Percentiles rank a stretch among this genome's conserved stretches.
Conservation (phyloP, 1,140 invertebrate species). For the Heliconius nattereri region DNA sequence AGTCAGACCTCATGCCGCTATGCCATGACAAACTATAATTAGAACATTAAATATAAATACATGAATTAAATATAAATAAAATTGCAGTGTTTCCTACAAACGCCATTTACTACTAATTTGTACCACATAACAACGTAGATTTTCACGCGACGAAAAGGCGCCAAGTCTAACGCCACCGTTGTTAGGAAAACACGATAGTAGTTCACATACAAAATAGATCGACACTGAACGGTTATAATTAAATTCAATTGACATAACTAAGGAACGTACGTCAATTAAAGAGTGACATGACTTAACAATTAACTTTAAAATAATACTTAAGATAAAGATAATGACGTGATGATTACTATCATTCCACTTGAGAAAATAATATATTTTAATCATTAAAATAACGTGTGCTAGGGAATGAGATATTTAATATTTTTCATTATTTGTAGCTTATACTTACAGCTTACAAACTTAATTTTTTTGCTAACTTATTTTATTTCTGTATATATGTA, state of each 20-base stretch:
- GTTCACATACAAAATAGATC: constrained; percentile 47
- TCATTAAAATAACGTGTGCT: no score
- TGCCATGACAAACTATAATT: background rate
- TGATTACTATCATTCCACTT: no score
- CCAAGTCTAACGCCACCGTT: constrained; percentile 64
- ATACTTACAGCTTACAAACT: no score
- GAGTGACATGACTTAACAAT: background rate
- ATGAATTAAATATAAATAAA: background rate
- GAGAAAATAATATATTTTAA: no score
- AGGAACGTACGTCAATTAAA: background rate
- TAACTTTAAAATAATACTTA: background rate
- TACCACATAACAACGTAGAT: constrained; percentile 35
- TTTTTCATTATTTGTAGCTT: no score
- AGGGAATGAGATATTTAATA: no score
- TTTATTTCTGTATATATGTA: background rate
- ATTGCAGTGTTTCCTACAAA: background rate
- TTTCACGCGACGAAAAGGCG: constrained; percentile 49
- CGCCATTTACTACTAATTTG: constrained; percentile 18
- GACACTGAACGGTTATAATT: constrained; percentile 20
- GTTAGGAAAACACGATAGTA: constrained; percentile 40
- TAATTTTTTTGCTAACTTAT: background rate
- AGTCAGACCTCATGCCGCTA: no score
- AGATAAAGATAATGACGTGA: background rate
- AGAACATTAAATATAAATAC: background rate
- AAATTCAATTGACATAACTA: background rate